Base-by-base conservation (phyloP, 1,140 invertebrate species). In the Drosophila ogumai region DNA sequence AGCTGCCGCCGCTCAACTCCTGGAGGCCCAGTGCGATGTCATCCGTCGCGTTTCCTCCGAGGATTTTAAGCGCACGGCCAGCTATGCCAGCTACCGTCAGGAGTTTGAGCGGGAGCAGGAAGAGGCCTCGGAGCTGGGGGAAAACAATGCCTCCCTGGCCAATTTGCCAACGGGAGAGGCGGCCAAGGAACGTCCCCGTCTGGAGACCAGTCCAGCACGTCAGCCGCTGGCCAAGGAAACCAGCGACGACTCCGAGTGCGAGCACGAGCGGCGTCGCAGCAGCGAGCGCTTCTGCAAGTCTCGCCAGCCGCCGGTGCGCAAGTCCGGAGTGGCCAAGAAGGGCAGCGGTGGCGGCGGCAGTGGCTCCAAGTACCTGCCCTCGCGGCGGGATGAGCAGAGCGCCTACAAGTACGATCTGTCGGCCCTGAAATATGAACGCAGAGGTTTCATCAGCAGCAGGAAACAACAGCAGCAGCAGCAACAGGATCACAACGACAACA, bases 221-320 rank as follows among this genome's bases (percentile, higher is more conserved):
- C 52, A 79, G 52, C 57, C 61, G 75, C 92, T 54, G 19, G 52
- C 22, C 6, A 69, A 87, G 71, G 93, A 79, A 74, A 93, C 85
- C 76, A 92, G 86, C 81, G 93, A 82, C 68, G 93, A 85, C 87
- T 92, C 75, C 66, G 94, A 91, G 93, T 96, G 87, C 82, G 95
- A 71, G 54, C 81, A 93, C 55, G 92, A 92, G 61, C 55, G 91
- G 7, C 81, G 91, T 0, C 84, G 91, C 46, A 92, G 90, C 68
- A 91, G 91, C 41, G 91, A 93, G 72, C 87, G 92, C 31, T 92
- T 92, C 63, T 92, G 88, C 61, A 93, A 92, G 38, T 81, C 92
- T 4, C 91, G 92, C 1, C 81, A 82, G 72, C 92, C 92, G 46
- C 91, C 92, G 2, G 91, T 85, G 1, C 85, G 91, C 47, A 92